These are phyloP conservation scores for Actenoides hombroni DNA, from an alignment of 2,113 vertebrate genomes.

Conservation along the genomic window DNA sequence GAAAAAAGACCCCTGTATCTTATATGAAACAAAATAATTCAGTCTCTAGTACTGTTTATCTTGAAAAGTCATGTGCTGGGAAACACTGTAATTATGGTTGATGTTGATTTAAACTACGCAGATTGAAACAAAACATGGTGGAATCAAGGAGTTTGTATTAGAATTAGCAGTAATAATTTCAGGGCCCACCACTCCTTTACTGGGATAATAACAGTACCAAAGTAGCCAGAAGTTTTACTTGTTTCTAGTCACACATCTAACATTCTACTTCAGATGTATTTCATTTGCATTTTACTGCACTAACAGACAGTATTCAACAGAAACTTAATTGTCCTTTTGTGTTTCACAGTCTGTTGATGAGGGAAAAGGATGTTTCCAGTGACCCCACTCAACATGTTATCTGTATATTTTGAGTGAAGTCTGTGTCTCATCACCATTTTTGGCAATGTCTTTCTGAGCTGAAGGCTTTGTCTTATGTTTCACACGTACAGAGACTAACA, in stretches of 20 bases:
- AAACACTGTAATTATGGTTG: neutral
- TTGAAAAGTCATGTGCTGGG: neutral
- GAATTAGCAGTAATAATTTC: neutral
- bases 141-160: neutral
- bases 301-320: neutral
- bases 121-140: neutral
- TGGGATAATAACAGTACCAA: neutral
- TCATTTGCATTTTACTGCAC: neutral
- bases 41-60: neutral
- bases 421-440: neutral
- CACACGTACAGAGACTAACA: neutral
- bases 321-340: neutral
- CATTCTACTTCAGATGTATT: accelerated
- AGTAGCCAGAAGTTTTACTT: neutral
- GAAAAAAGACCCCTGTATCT: neutral
- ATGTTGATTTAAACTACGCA: neutral
- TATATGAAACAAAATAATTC: neutral
- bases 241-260: neutral
- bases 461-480: neutral
- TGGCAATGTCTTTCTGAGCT: neutral
- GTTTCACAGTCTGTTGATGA: neutral
- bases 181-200: neutral
- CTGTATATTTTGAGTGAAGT: neutral
- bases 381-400: neutral
- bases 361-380: neutral